Percentiles rank a stretch among this genome's conserved stretches.
Conservation (phyloP, 2,888 invertebrate genomes). For the Callinectes sapidus region DNA sequence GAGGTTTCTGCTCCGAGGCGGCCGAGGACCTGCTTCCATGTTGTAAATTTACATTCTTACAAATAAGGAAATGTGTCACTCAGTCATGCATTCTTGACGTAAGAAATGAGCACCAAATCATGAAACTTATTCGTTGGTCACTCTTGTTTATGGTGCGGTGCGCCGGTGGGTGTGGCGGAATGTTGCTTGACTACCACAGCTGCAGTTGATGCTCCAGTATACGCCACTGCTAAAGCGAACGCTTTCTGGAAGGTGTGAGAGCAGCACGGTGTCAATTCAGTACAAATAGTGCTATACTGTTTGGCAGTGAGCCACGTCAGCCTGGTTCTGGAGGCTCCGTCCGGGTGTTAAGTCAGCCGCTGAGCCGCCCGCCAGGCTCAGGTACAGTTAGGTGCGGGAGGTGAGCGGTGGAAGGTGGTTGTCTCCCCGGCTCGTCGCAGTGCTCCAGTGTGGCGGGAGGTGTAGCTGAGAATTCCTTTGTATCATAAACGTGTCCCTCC, state of each 20-base stretch:
- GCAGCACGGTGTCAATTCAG: background rate
- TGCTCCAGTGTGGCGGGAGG: background rate
- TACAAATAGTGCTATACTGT: background rate
- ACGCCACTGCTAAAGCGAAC: background rate
- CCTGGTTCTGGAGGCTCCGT: background rate
- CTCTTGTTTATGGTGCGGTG: background rate
- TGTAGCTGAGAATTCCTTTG: background rate
- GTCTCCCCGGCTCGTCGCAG: background rate
- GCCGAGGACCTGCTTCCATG: background rate
- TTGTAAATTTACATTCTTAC: background rate
- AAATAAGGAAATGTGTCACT: background rate
- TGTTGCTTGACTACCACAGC: background rate
- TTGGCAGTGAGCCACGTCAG: slow-evolving; percentile 35
- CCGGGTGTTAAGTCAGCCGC: background rate
- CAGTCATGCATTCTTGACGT: background rate
- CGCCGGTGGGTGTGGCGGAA: background rate
- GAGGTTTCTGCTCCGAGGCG: background rate
- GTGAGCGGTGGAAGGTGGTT: slow-evolving; percentile 20
- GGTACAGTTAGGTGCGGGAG: slow-evolving; percentile 32
- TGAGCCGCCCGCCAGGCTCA: slow-evolving; percentile 26
- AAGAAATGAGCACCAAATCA: background rate
- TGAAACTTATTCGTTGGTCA: background rate
- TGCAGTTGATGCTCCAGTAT: background rate
- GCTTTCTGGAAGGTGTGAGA: background rate
- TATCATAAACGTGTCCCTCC: background rate